phyloP scores from a whole-genome alignment of 2,888 invertebrate species.

The Saturnia japonica region DNA sequence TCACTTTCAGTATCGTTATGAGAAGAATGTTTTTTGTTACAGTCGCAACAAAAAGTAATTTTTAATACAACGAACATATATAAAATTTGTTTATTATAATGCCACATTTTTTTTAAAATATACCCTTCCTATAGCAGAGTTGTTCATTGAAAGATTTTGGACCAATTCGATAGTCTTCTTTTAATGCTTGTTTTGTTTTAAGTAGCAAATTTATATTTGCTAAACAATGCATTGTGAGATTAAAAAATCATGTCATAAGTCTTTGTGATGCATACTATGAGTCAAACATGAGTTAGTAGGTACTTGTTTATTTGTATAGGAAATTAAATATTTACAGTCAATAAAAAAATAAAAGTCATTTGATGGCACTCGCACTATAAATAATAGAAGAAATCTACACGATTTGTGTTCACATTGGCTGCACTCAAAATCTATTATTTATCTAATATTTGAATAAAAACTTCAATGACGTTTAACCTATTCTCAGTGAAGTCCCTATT shows the following conservation, averaged over 20 bases:
- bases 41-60: background rate
- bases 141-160: background rate
- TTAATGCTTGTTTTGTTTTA: constrained; percentile 4
- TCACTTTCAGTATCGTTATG: background rate
- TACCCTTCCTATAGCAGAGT: background rate
- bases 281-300: background rate
- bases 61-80: background rate
- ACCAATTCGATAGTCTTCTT: background rate
- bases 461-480: background rate
- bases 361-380: background rate
- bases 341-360: background rate
- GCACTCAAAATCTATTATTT: background rate
- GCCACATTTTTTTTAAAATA: background rate
- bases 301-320: background rate
- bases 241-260: background rate
- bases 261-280: background rate
- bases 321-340: background rate
- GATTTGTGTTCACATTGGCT: background rate
- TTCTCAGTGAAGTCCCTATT: too few species aligned
- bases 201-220: background rate
- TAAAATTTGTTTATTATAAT: constrained; percentile 1
- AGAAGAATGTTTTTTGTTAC: background rate
- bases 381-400: background rate
- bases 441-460: background rate
- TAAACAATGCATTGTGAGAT: constrained; percentile 11